These are phyloP conservation scores for Drosophila lacertosa DNA, from an alignment of 1,140 invertebrate genomes.

Conservation along the genomic window DNA sequence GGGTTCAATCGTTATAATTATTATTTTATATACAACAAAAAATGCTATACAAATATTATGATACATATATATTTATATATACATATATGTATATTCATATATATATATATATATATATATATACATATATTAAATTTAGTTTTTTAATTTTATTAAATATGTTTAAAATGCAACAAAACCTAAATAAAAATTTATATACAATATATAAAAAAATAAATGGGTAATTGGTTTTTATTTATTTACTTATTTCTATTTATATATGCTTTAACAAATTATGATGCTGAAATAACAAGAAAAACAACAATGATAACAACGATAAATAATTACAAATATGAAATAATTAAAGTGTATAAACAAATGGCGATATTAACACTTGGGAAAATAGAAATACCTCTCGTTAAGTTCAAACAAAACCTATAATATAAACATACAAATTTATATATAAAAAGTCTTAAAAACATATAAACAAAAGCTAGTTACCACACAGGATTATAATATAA, in stretches of 20 bases:
- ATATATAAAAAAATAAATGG: slow-evolving; percentile 48
- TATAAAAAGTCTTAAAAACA: slow-evolving; percentile 39
- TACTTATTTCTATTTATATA: slow-evolving; percentile 9
- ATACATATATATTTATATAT: slow-evolving; percentile 18
- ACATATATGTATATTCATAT: slow-evolving; percentile 21
- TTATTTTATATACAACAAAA: slow-evolving; percentile 26
- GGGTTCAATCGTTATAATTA: slow-evolving; percentile 78
- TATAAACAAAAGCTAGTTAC: slow-evolving; percentile 21
- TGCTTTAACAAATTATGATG: slow-evolving; percentile 49
- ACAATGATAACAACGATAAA: slow-evolving; percentile 51
- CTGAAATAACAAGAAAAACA: slow-evolving; percentile 32
- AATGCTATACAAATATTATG: slow-evolving; percentile 74
- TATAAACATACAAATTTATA: slow-evolving; percentile 54
- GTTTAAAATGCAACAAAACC: slow-evolving; percentile 69
- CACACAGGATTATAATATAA: slow-evolving; percentile 9
- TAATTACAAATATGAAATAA: slow-evolving; percentile 42
- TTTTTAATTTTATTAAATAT: slow-evolving; percentile 79
- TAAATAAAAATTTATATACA: slow-evolving; percentile 74
- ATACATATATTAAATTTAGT: slow-evolving; percentile 43
- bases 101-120: slow-evolving; percentile 21
- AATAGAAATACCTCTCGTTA: slow-evolving; percentile 84
- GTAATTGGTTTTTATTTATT: slow-evolving; percentile 23
- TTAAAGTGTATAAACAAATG: slow-evolving; percentile 38
- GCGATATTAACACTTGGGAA: slow-evolving; percentile 81
- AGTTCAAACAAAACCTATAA: slow-evolving; percentile 81